Evolutionary conservation across 2,113 vertebrate genomes (phyloP).

Genomic region (Tachysurus vachellii): DNA sequence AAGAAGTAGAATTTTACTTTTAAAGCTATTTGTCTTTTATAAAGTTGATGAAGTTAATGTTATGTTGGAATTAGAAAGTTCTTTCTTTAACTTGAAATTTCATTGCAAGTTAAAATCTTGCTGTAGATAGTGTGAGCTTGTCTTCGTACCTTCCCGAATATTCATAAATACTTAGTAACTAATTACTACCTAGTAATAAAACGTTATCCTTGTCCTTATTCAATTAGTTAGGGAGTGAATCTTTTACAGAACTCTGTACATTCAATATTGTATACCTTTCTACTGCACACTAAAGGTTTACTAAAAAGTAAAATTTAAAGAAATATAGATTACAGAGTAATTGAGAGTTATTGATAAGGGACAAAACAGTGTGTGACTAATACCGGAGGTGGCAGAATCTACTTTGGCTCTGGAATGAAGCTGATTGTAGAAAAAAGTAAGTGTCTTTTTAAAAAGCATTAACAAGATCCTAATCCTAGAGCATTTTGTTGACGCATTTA

Average conservation of each 20-base stretch:
- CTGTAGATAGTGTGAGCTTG: too few relatives aligned
- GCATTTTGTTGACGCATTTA: too few relatives aligned
- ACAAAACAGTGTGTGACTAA: not conserved
- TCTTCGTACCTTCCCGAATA: too few relatives aligned
- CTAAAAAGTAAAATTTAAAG: not conserved
- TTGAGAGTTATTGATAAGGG: too few relatives aligned
- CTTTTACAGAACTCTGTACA: not conserved
- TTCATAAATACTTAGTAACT: too few relatives aligned
- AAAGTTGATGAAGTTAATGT: too few relatives aligned
- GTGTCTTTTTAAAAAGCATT: not conserved
- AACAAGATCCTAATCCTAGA: too few relatives aligned
- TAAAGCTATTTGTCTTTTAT: too few relatives aligned
- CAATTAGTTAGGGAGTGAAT: not conserved
- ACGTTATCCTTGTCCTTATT: not conserved
- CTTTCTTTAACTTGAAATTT: too few relatives aligned
- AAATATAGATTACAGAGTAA: not conserved
- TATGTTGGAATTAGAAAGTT: too few relatives aligned
- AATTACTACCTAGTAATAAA: too few relatives aligned
- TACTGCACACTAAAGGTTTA: not conserved
- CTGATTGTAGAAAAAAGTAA: constrained; percentile 42
- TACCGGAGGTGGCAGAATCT: constrained; percentile 4
- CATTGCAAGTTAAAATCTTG: too few relatives aligned
- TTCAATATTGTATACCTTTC: not conserved
- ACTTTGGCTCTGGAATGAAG: constrained; percentile 47
- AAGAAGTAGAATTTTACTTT: not conserved